Percentiles rank a stretch among this genome's conserved stretches.
These are phyloP conservation scores for Propithecus coquereli DNA, from an alignment of 2,113 vertebrate species.

Conservation along the genomic window DNA sequence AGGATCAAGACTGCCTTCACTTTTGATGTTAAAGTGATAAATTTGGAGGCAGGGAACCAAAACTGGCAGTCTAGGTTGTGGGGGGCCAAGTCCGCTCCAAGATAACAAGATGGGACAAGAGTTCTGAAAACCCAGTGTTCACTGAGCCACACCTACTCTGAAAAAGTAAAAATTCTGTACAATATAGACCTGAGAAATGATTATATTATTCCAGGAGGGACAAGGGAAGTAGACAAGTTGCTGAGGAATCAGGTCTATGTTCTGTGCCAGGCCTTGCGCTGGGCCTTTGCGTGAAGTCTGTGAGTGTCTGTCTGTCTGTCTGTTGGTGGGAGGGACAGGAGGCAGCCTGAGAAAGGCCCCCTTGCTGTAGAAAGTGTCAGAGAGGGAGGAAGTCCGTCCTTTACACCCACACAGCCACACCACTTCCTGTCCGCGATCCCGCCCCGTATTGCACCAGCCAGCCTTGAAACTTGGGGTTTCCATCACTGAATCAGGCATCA, in stretches of 20 bases:
- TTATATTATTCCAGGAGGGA: not conserved
- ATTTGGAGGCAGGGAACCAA: not conserved
- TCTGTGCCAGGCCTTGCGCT: not conserved
- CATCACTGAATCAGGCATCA: constrained; percentile 76
- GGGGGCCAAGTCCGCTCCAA: not conserved
- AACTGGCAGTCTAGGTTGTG: not conserved
- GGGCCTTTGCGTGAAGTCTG: not conserved
- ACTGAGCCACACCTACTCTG: not conserved
- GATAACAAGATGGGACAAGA: not conserved
- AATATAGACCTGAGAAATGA: not conserved
- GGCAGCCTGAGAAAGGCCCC: not conserved
- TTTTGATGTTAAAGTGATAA: not conserved
- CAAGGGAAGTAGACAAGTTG: not conserved
- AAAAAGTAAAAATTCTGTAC: not conserved
- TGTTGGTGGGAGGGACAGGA: not conserved
- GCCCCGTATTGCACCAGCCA: constrained; percentile 35
- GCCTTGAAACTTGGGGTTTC: constrained; percentile 77
- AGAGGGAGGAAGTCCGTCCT: constrained; percentile 68
- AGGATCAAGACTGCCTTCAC: not conserved
- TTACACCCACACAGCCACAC: constrained; percentile 51
- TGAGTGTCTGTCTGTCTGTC: not conserved
- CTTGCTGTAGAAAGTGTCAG: constrained; percentile 49
- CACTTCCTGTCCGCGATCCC: constrained; percentile 78
- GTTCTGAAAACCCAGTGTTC: not conserved
- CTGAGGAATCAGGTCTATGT: not conserved